These are phyloP conservation scores for Neodiprion lecontei DNA, from an alignment of 1,140 invertebrate species.

Conservation along the genomic window DNA sequence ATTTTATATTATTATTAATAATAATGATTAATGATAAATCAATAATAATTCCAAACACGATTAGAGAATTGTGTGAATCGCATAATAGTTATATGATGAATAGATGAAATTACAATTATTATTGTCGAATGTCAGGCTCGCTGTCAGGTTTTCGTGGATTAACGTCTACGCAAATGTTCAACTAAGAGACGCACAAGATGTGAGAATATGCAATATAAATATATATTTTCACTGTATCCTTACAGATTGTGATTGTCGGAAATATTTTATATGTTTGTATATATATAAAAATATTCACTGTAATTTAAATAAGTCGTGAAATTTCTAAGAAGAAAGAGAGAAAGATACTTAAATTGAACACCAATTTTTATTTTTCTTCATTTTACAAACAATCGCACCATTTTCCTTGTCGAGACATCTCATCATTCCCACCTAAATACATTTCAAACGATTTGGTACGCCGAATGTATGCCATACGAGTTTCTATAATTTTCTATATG, in stretches of 20 bases:
- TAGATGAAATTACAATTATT: slow-evolving; percentile 3
- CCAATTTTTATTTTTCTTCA: background rate
- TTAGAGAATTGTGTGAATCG: background rate
- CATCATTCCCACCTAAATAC: too few relatives aligned
- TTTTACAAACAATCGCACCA: too few relatives aligned
- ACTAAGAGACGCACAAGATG: background rate
- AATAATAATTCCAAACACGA: background rate
- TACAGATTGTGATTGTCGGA: background rate
- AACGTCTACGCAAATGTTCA: background rate
- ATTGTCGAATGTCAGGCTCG: background rate
- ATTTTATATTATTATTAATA: background rate
- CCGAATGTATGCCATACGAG: background rate
- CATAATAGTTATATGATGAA: background rate
- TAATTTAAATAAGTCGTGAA: background rate
- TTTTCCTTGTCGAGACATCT: too few relatives aligned
- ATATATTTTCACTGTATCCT: background rate
- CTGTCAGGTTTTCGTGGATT: background rate
- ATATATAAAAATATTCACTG: background rate
- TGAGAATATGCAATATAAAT: background rate
- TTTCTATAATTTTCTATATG: background rate
- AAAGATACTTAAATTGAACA: background rate
- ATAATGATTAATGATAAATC: background rate
- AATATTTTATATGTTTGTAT: background rate
- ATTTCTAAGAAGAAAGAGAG: background rate
- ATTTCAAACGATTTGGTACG: too few relatives aligned